Conservation (phyloP, 2,113 vertebrate species). For the Coptodon rendalli region DNA sequence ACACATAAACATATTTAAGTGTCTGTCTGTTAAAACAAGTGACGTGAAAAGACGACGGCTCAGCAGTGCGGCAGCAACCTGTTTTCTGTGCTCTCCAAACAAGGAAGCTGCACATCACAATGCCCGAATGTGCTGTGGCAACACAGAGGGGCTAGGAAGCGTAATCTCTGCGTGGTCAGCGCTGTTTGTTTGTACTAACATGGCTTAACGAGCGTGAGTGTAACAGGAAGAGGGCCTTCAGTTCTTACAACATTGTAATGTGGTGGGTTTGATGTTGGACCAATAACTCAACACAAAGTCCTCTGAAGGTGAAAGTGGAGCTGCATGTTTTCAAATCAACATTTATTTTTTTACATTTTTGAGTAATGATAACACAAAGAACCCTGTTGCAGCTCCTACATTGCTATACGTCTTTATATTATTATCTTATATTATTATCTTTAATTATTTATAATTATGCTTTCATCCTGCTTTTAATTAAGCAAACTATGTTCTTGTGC, state of each 20-base stretch:
- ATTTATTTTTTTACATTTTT: not conserved
- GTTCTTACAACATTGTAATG: slow-evolving; percentile 25
- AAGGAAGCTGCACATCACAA: slow-evolving; percentile 53
- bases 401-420: accelerated
- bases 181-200: slow-evolving; percentile 34
- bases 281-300: slow-evolving; percentile 21
- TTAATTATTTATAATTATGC: not conserved
- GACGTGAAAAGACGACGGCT: slow-evolving; percentile 14
- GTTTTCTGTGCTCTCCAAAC: slow-evolving; percentile 53
- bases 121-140: slow-evolving; percentile 33
- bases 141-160: slow-evolving; percentile 6
- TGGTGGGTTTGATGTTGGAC: slow-evolving; percentile 17
- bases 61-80: not conserved
- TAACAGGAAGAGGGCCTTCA: slow-evolving; percentile 39
- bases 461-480: not conserved
- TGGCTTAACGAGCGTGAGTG: slow-evolving; percentile 28
- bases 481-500: not conserved
- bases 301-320: not conserved
- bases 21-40: slow-evolving; percentile 13
- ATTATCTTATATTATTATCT: not conserved
- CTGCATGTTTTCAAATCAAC: not conserved
- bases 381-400: not conserved
- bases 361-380: not conserved
- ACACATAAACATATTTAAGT: not conserved
- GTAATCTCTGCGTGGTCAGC: slow-evolving; percentile 4